A percentile compares a stretch with the other conserved stretches of the same genome.
Evolutionary conservation across 2,888 invertebrate species (phyloP).

Genomic region (Cantharis lateralis): DNA sequence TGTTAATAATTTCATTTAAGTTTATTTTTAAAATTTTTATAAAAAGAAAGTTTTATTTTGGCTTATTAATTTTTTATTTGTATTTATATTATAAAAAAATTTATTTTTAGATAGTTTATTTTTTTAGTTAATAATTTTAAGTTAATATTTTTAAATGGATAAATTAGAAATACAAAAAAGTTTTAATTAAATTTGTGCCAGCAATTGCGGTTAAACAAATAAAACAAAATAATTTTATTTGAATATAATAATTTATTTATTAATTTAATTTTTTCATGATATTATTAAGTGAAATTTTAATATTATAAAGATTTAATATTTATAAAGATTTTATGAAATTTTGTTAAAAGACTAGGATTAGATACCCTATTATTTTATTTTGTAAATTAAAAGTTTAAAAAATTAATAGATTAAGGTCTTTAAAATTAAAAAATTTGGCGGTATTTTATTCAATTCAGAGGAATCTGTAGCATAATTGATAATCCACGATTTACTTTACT

Average conservation of each 20-base stretch:
- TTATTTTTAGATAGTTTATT: slow-evolving; percentile 56
- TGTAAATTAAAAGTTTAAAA: slow-evolving; percentile 55
- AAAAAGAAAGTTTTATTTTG: slow-evolving; percentile 59
- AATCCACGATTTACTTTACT: slow-evolving; percentile 64
- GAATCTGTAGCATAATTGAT: slow-evolving; percentile 72
- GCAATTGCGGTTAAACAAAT: slow-evolving; percentile 73
- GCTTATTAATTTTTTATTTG: slow-evolving; percentile 57
- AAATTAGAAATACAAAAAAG: slow-evolving; percentile 62
- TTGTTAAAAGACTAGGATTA: slow-evolving; percentile 66
- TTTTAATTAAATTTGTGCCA: slow-evolving; percentile 70
- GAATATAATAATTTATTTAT: slow-evolving; percentile 50
- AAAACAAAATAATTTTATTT: slow-evolving; percentile 61
- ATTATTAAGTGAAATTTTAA: slow-evolving; percentile 64
- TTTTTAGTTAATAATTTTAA: slow-evolving; percentile 60
- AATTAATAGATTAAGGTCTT: slow-evolving; percentile 64
- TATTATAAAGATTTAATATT: slow-evolving; percentile 48
- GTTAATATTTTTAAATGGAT: slow-evolving; percentile 61
- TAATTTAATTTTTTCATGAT: slow-evolving; percentile 52
- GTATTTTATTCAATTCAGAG: slow-evolving; percentile 73
- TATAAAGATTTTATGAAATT: slow-evolving; percentile 56
- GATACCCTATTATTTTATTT: slow-evolving; percentile 68
- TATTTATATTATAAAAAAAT: slow-evolving; percentile 61
- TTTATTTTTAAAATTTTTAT: slow-evolving; percentile 16
- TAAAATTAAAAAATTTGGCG: slow-evolving; percentile 73
- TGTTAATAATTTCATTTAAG: too few relatives aligned